These are phyloP conservation scores for Cephus cinctus DNA, from an alignment of 1,140 invertebrate species.

Conservation along the genomic window DNA sequence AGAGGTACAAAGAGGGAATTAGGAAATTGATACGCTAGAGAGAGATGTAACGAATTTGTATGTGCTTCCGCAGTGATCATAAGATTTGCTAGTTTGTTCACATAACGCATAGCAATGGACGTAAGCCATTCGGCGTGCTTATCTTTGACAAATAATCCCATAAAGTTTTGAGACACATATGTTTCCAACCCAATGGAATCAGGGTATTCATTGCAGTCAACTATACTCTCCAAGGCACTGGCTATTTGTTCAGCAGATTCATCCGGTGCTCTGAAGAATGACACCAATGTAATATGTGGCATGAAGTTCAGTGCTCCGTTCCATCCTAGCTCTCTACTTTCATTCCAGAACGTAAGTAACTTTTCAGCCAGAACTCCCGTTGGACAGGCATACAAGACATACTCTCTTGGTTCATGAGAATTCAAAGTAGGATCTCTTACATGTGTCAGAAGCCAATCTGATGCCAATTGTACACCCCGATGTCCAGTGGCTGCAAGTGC, in stretches of 20 bases:
- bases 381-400: slow-evolving; percentile 83
- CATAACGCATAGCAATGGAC: slow-evolving; percentile 71
- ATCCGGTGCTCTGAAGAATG: slow-evolving; percentile 83
- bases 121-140: slow-evolving; percentile 75
- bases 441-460: slow-evolving; percentile 87
- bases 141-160: slow-evolving; percentile 82
- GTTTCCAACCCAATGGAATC: slow-evolving; percentile 71
- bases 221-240: slow-evolving; percentile 65
- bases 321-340: slow-evolving; percentile 74
- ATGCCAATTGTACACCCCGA: slow-evolving; percentile 80
- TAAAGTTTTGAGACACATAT: slow-evolving; percentile 82
- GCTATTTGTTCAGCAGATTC: slow-evolving; percentile 67
- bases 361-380: slow-evolving; percentile 71
- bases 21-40: slow-evolving; percentile 85
- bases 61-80: slow-evolving; percentile 71
- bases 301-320: slow-evolving; percentile 87
- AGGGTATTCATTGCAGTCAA: slow-evolving; percentile 64
- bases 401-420: slow-evolving; percentile 73
- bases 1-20: slow-evolving; percentile 69
- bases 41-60: slow-evolving; percentile 82
- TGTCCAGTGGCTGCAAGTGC: slow-evolving; percentile 87
- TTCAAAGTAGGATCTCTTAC: slow-evolving; percentile 81
- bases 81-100: slow-evolving; percentile 72
- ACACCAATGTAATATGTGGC: slow-evolving; percentile 85
- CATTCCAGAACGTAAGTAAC: slow-evolving; percentile 76